Conservation (phyloP, 2,113 vertebrate species). For the Cheirogaleus medius region DNA sequence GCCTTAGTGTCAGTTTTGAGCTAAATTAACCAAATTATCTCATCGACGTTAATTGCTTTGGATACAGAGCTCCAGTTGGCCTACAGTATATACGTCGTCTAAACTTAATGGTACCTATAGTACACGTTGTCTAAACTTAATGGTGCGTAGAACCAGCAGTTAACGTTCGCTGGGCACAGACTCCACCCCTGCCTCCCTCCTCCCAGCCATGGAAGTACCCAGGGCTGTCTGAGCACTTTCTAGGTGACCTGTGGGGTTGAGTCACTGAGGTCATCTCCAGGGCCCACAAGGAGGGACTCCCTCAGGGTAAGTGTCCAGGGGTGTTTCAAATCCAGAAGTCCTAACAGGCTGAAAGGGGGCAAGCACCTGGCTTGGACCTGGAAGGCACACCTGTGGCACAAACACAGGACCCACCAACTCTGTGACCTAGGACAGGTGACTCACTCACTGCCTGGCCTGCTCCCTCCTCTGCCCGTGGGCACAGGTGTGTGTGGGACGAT, state of each 20-base stretch:
- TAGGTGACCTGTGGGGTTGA: not conserved
- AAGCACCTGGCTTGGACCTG: no score
- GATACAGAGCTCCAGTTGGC: not conserved
- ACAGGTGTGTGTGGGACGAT: not conserved
- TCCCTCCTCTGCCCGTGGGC: no score
- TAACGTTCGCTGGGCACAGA: accelerated
- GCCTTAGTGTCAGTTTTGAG: not conserved
- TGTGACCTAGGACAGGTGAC: not conserved
- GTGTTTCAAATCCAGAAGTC: not conserved
- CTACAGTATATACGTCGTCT: not conserved
- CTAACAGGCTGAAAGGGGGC: not conserved
- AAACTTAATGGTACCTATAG: not conserved
- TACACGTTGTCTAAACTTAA: not conserved
- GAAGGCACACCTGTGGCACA: not conserved
- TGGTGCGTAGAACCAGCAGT: not conserved
- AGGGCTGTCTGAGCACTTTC: accelerated
- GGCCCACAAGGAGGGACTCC: not conserved
- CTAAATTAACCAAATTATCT: not conserved
- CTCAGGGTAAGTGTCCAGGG: not conserved
- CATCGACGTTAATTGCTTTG: not conserved
- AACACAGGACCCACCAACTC: not conserved
- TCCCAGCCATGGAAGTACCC: no score
- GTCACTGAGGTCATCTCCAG: not conserved
- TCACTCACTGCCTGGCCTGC: not conserved
- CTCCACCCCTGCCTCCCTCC: not conserved